Evolutionary conservation across 1,140 invertebrate genomes (phyloP).

Genomic region (Metaphire vulgaris): DNA sequence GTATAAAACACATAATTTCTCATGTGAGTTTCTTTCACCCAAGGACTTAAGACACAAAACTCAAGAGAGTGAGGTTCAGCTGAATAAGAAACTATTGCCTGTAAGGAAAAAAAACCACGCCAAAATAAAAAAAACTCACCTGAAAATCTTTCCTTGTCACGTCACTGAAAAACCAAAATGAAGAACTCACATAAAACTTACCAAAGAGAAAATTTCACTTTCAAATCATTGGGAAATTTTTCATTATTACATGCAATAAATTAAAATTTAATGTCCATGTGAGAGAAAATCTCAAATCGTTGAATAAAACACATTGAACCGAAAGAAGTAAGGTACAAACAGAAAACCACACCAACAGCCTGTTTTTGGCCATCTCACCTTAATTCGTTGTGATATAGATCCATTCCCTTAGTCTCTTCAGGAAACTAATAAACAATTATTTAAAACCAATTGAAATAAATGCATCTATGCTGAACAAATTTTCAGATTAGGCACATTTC

Average conservation of each 20-base stretch:
- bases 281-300: no score
- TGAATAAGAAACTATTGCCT: not conserved
- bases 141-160: conserved; percentile 39
- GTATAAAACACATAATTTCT: not conserved
- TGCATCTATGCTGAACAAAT: no score
- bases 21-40: no score
- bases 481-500: no score
- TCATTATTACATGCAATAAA: no score
- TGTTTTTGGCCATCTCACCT: no score
- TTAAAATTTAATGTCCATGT: no score
- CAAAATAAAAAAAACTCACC: conserved; percentile 35
- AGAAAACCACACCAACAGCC: no score
- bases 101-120: not conserved
- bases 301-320: no score
- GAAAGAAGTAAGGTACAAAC: no score
- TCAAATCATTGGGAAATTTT: not conserved
- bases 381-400: conserved; percentile 43
- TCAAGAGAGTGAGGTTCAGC: no score
- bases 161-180: conserved; percentile 36
- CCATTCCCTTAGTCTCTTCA: conserved; percentile 45
- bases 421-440: conserved; percentile 39
- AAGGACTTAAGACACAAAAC: no score
- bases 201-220: not conserved
- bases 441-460: not conserved
- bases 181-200: not conserved